These are phyloP conservation scores for Xylota segnis DNA, from an alignment of 2,888 invertebrate species.

Conservation along the genomic window DNA sequence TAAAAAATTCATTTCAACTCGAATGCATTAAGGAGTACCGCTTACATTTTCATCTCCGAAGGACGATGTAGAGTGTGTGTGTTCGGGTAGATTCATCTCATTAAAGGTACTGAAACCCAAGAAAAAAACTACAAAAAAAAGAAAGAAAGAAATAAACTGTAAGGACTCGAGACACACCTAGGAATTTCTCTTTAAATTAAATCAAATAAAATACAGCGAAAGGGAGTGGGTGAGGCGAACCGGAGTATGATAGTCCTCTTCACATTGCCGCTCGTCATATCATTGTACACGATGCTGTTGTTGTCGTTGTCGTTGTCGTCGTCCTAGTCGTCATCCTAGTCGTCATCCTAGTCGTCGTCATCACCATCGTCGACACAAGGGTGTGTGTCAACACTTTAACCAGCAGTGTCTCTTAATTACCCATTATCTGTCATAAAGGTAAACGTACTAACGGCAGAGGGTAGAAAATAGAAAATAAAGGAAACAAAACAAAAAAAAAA, in stretches of 20 bases:
- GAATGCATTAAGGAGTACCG: conserved; percentile 62
- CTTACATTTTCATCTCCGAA: conserved; percentile 27
- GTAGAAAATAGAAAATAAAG: conserved; percentile 16
- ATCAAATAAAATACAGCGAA: conserved; percentile 70
- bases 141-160: conserved; percentile 6
- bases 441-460: conserved; percentile 69
- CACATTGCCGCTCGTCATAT: conserved; percentile 59
- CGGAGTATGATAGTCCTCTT: conserved; percentile 26
- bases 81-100: conserved; percentile 45
- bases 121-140: conserved; percentile 12
- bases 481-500: conserved; percentile 2
- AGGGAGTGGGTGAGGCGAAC: conserved; percentile 25
- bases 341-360: conserved; percentile 43
- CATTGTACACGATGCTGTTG: conserved; percentile 57
- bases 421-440: conserved; percentile 77
- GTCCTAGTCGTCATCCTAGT: conserved; percentile 41
- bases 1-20: conserved; percentile 37
- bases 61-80: not conserved
- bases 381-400: conserved; percentile 76
- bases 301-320: conserved; percentile 28
- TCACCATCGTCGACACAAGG: conserved; percentile 63
- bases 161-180: conserved; percentile 50
- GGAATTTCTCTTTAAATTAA: conserved; percentile 73
- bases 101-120: conserved; percentile 35
- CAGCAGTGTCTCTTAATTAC: conserved; percentile 77